Conservation (phyloP, 2,888 invertebrate genomes). For the Nomada fucata region DNA sequence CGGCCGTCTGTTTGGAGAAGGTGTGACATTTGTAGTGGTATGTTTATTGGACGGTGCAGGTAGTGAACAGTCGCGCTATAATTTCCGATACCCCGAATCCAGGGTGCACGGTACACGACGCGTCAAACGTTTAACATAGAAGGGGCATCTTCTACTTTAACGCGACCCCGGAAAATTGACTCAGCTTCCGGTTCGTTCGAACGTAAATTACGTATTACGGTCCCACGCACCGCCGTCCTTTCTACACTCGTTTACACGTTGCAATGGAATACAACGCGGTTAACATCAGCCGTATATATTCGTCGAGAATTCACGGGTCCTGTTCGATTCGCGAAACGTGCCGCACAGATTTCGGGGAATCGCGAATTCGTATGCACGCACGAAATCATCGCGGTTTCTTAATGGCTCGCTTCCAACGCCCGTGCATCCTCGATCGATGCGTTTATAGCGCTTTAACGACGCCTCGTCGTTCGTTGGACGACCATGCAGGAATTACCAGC, state of each 20-base stretch:
- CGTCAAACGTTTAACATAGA: conserved; percentile 5
- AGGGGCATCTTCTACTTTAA: neutral
- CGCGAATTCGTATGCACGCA: conserved; percentile 13
- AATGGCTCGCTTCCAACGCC: conserved; percentile 43
- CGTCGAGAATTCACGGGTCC: conserved; percentile 9
- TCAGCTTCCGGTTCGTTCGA: neutral
- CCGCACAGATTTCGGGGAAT: conserved; percentile 20
- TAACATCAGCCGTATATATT: neutral
- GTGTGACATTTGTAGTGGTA: neutral
- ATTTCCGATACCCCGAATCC: neutral
- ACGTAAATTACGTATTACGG: neutral
- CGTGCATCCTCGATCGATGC: conserved; percentile 25
- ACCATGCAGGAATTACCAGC: conserved; percentile 7
- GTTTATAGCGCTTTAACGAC: conserved; percentile 41
- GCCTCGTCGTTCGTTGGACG: conserved; percentile 23
- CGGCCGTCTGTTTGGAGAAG: neutral
- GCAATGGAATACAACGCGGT: neutral
- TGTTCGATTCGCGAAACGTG: conserved; percentile 8
- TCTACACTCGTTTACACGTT: neutral
- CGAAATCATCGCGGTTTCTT: conserved; percentile 5
- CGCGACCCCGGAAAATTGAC: no score
- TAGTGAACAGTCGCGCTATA: neutral
- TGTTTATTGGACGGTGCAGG: neutral
- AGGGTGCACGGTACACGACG: neutral
- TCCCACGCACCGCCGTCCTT: no score